These are phyloP conservation scores for Drosophila picticornis DNA, from an alignment of 2,888 invertebrate genomes.

Conservation along the genomic window DNA sequence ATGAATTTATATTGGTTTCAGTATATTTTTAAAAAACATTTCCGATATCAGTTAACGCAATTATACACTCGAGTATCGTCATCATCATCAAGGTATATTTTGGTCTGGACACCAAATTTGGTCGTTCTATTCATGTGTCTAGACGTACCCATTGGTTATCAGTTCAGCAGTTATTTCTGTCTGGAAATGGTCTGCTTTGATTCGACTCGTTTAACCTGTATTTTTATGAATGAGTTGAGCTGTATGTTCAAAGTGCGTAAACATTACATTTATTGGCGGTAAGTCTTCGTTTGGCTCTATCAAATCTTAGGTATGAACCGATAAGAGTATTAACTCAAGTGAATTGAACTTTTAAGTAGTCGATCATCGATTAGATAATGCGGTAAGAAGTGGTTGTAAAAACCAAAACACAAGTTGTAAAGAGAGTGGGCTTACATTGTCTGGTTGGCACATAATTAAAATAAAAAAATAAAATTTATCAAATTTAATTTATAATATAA, in stretches of 20 bases:
- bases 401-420: conserved; percentile 22
- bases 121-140: background rate
- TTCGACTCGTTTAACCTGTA: background rate
- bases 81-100: background rate
- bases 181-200: background rate
- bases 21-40: conserved; percentile 10
- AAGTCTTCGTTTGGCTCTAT: background rate
- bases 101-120: background rate
- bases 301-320: background rate
- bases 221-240: conserved; percentile 23
- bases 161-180: background rate
- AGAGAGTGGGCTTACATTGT: background rate
- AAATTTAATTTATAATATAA: background rate
- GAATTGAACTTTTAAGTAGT: conserved; percentile 5
- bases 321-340: conserved; percentile 25
- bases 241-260: background rate
- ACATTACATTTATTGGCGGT: background rate
- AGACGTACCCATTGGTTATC: conserved; percentile 1
- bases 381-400: background rate
- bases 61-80: background rate
- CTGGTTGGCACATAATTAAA: background rate
- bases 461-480: no score
- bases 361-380: conserved; percentile 46
- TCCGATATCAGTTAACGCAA: conserved; percentile 8
- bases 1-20: conserved; percentile 27